phyloP scores from a whole-genome alignment of 1,140 invertebrate genomes.

The Drosophila azteca region DNA sequence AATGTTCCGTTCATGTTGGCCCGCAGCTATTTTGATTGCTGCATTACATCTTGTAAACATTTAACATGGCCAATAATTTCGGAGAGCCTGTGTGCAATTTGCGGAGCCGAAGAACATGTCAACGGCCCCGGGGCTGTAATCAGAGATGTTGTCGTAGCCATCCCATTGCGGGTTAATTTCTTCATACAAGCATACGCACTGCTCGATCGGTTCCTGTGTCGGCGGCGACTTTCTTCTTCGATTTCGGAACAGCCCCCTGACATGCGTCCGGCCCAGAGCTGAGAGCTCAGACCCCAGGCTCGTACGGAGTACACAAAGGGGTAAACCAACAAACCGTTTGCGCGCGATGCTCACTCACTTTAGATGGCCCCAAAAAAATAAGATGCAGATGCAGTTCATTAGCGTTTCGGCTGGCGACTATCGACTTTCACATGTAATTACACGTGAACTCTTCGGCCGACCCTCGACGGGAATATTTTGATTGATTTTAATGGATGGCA shows the following conservation, averaged over 20 bases:
- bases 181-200: conserved; percentile 49
- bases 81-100: conserved; percentile 44
- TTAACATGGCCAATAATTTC: conserved; percentile 77
- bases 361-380: conserved; percentile 21
- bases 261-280: background rate
- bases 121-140: conserved; percentile 66
- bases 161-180: conserved; percentile 56
- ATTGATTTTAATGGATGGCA: conserved; percentile 78
- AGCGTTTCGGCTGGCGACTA: background rate
- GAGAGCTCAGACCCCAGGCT: background rate
- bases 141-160: conserved; percentile 34
- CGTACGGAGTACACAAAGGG: conserved; percentile 34
- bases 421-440: conserved; percentile 48
- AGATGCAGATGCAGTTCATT: conserved; percentile 28
- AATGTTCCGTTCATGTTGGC: conserved; percentile 56
- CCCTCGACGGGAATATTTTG: conserved; percentile 56
- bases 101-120: conserved; percentile 63
- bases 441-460: conserved; percentile 4
- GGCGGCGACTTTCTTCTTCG: conserved; percentile 61
- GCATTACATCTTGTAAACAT: conserved; percentile 78
- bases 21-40: conserved; percentile 73
- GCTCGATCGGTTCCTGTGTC: conserved; percentile 11
- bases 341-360: conserved; percentile 54
- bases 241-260: background rate
- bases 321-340: conserved; percentile 75